These are phyloP conservation scores for Saguinus midas DNA, from an alignment of 2,113 vertebrate genomes.

Conservation along the genomic window DNA sequence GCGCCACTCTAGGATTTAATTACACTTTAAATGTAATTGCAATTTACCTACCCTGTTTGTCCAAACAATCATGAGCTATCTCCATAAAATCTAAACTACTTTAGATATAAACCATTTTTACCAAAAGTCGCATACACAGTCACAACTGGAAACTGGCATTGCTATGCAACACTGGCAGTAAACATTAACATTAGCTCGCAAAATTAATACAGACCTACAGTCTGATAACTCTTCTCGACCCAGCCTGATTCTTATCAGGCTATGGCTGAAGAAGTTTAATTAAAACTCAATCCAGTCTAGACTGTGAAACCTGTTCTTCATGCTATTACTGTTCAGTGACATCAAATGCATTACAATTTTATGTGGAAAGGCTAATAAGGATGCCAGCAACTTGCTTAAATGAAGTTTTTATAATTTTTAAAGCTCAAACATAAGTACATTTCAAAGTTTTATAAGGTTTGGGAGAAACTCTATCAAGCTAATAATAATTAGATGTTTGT, in stretches of 20 bases:
- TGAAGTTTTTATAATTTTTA: neutral
- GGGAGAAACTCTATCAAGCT: neutral
- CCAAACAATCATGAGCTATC: slow-evolving; percentile 48
- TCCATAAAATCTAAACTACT: slow-evolving; percentile 51
- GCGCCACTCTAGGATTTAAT: slow-evolving; percentile 70
- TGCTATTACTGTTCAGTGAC: neutral
- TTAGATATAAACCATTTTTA: slow-evolving; percentile 49
- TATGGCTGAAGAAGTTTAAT: slow-evolving; percentile 43
- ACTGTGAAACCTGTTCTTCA: neutral
- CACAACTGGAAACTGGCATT: neutral
- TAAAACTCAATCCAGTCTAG: slow-evolving; percentile 45
- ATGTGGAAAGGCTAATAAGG: neutral
- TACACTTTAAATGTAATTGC: slow-evolving; percentile 81
- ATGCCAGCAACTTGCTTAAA: neutral
- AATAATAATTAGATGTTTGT: neutral
- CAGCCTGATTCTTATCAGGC: slow-evolving; percentile 30
- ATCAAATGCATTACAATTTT: slow-evolving; percentile 6
- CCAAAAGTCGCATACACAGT: neutral
- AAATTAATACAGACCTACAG: neutral
- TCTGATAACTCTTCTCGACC: neutral
- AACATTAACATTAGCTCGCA: neutral
- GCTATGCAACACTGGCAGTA: neutral
- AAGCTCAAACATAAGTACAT: slow-evolving; percentile 28
- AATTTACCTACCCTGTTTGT: slow-evolving; percentile 78
- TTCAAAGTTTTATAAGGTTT: slow-evolving; percentile 34